Evolutionary conservation across 2,113 vertebrate genomes (phyloP).

Genomic region (Dipodomys stephensi): DNA sequence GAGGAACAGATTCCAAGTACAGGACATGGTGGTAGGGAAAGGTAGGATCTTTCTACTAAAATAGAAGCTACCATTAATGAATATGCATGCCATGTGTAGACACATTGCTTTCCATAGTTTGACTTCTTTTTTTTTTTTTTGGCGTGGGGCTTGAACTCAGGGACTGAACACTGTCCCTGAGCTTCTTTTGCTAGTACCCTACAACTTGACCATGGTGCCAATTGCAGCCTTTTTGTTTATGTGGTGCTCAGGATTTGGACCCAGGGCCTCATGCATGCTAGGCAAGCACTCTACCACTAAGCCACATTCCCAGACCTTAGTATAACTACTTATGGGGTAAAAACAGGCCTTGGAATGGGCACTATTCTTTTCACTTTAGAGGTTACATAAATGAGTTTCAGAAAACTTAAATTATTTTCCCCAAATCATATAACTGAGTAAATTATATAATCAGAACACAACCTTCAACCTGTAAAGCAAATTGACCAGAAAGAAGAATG

Average conservation of each 20-base stretch:
- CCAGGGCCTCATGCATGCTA: too few species aligned
- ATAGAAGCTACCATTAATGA: background rate
- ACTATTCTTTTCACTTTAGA: background rate
- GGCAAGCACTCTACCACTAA: too few species aligned
- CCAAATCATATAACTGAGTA: background rate
- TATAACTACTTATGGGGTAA: too few species aligned
- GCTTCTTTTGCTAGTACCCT: too few species aligned
- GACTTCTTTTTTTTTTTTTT: background rate
- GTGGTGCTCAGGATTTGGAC: too few species aligned
- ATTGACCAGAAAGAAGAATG: background rate
- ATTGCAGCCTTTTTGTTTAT: too few species aligned
- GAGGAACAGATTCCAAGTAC: background rate
- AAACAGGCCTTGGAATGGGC: background rate
- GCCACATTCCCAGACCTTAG: too few species aligned
- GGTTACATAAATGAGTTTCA: constrained; percentile 5
- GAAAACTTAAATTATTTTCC: background rate
- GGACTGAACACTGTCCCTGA: too few species aligned
- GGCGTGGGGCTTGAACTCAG: too few species aligned
- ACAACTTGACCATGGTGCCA: too few species aligned
- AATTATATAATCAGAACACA: background rate
- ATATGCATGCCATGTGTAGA: background rate
- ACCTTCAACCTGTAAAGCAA: background rate
- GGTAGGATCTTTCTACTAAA: constrained; percentile 20
- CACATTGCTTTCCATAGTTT: background rate
- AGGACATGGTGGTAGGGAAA: background rate